These are phyloP conservation scores for Tortrix viridana DNA, from an alignment of 2,888 invertebrate genomes.

Conservation along the genomic window DNA sequence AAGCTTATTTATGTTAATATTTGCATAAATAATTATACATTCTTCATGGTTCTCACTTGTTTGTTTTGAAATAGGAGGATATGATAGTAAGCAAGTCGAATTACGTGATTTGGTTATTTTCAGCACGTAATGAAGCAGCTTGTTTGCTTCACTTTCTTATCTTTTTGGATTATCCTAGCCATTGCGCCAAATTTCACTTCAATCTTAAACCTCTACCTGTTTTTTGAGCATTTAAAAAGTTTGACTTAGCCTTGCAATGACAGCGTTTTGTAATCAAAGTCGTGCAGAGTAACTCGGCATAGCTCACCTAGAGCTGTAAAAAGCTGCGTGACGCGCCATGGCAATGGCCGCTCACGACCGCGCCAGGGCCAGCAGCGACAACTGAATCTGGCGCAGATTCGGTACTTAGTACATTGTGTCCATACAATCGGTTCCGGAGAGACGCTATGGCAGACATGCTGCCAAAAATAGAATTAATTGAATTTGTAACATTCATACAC, in stretches of 20 bases:
- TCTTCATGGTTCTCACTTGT: no score
- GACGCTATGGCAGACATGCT: conserved; percentile 14
- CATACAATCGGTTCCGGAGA: conserved; percentile 32
- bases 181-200: no score
- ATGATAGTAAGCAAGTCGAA: no score
- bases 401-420: conserved; percentile 49
- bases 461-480: conserved; percentile 3
- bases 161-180: no score
- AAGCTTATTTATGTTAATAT: no score
- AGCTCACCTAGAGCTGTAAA: conserved; percentile 78
- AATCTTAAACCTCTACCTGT: background rate
- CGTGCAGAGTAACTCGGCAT: conserved; percentile 65
- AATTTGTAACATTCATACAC: background rate
- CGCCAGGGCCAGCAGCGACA: conserved; percentile 54
- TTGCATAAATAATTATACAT: no score
- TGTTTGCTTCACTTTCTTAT: no score
- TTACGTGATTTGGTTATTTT: no score
- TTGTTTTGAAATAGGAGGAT: no score
- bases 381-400: conserved; percentile 67
- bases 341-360: conserved; percentile 71
- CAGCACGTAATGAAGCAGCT: no score
- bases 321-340: conserved; percentile 64
- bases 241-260: conserved; percentile 42
- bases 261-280: conserved; percentile 57
- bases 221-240: conserved; percentile 10